Evolutionary conservation across 2,888 invertebrate species (phyloP), one percentile per base, ranked within the genome.

Genomic region (Plagiodera versicolora): DNA sequence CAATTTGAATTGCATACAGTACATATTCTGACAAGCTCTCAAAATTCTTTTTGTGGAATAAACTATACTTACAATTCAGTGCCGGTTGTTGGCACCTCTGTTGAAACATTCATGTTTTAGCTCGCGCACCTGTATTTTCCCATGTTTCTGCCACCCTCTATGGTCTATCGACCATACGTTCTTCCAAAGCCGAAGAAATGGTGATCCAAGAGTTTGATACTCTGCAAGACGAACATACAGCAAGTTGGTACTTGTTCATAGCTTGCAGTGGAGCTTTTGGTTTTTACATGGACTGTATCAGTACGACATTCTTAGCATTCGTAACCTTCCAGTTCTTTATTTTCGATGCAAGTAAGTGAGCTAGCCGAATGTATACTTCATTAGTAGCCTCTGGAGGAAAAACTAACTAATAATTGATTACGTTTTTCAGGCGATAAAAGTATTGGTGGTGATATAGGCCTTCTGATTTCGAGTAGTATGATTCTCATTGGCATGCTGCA

Each of bases 91-190:
- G n/a, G n/a, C n/a, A n/a, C 18, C 20, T 45, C 45, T 3, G n/a
- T 18, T 39, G 4, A 18, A 16, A 8, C 17, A 18, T 59, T 17
- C 10, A n/a, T 53, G 52, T 74, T 76, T 76, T 83, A 83, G 92
- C 89, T 59, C 86, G 92, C 62, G 94, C 94, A 80, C 96, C 97
- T 0, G 91, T 96, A 0, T 95, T 94, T 78, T 91, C 94, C 0
- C 94, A 95, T 76, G 86, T 95, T 69, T 89, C 91, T n/a, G 89
- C 94, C 0, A 89, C 93, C 0, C 81, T 97, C 8, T 86, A 89
- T 62, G 97, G 96, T 1, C 84, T 97, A 24, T 87, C 91, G 45
- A 94, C 94, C 0, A 94, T 97, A 64, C 84, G 97, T 61, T 90
- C 94, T 0, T 87, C 89, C 1, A 84, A 85, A 17, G 88, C 90